Conservation (phyloP, 2,113 vertebrate species). For the Orcinus orca region DNA sequence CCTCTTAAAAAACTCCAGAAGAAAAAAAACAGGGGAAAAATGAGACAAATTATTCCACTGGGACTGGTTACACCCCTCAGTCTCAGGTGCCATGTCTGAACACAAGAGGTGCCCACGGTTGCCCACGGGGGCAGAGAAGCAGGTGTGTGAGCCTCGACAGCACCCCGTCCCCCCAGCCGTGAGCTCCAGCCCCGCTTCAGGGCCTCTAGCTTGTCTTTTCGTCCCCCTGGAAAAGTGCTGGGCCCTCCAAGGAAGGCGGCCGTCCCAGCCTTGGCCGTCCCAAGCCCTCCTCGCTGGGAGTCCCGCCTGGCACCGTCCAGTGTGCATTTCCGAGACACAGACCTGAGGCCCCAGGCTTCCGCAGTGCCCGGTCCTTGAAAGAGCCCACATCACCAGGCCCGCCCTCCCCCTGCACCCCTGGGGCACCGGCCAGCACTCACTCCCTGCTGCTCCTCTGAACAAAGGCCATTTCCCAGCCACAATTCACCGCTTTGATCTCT, state of each 20-base stretch:
- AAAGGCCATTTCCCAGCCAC: background rate
- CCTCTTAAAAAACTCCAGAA: background rate
- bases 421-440: background rate
- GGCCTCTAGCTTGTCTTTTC: background rate
- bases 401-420: background rate
- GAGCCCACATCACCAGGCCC: background rate
- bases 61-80: background rate
- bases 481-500: background rate
- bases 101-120: fast-evolving
- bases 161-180: fast-evolving
- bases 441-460: background rate
- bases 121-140: background rate
- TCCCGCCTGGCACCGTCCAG: fast-evolving
- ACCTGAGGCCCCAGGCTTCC: too few species aligned
- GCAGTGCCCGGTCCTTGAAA: fast-evolving
- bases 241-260: background rate
- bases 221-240: background rate
- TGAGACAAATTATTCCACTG: background rate
- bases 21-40: background rate
- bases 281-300: background rate
- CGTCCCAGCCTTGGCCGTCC: too few species aligned
- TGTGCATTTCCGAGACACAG: background rate
- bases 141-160: fast-evolving
- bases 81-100: fast-evolving
- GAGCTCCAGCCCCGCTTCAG: too few species aligned